Evolutionary conservation across 53 echinoderm and acorn worm species (phyloP), one percentile per base, ranked within the genome.

Genomic region (Echinometra lucunter): DNA sequence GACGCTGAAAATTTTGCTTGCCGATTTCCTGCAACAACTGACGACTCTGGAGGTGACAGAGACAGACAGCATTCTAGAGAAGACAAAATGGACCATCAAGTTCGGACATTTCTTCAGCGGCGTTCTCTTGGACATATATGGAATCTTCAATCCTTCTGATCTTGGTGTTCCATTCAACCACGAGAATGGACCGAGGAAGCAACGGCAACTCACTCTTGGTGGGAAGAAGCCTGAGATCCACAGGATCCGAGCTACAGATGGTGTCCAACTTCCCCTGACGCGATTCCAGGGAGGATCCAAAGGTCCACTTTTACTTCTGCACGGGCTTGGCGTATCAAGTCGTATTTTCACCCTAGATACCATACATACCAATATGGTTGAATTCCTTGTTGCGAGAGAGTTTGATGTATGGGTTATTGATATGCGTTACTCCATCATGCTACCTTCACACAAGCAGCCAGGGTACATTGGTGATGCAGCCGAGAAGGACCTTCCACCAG

Each of bases 51-150:
- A 95, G 91, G 95, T 97, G n/a, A 94, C 92, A 25, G 88, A 92
- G 35, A 58, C 89, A 7, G 57, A 94, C 19, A 93, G 82, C 21
- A 87, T 60, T 55, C 15, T 94, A 7, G 94, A 96, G 58, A 60
- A 83, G 44, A 55, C 94, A n/a, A 93, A 95, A 58, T 97, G 97
- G 97, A 95, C 75, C 30, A 95, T 95, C 69, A 97, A 89, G 92
- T 97, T 97, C 28, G 97, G 96, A 1, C 96, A 92, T 13, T 97
- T 97, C 92, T 97, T 97, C 80, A 94, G 95, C 16, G 97, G 97
- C 2, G 90, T 92, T 32, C 69, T 97, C 89, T 94, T 95, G 90
- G 97, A 95, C 34, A 94, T 96, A n/a, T 97, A 95, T 37, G 97
- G 97, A 25, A 89, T 95, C 10, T 95, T 95, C 12, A 95, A 89